Evolutionary conservation across 1,140 invertebrate species (phyloP).

Genomic region (Drosophila punjabiensis): DNA sequence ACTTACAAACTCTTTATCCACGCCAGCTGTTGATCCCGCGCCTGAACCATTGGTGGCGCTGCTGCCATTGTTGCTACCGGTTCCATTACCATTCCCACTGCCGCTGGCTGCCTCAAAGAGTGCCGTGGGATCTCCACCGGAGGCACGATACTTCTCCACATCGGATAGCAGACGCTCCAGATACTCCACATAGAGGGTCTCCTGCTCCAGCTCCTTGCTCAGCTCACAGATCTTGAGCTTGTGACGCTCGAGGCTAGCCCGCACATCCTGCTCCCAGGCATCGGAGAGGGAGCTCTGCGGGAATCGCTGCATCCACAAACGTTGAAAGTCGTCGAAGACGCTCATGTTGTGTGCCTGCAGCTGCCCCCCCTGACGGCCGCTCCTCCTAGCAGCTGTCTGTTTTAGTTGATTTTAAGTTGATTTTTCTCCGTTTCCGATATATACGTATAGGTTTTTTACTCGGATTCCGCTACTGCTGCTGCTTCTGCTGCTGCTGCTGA

Average conservation of each 20-base stretch:
- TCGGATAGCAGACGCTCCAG: constrained; percentile 92
- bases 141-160: constrained; percentile 90
- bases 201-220: constrained; percentile 94
- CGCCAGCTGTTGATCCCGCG: constrained; percentile 22
- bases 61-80: constrained; percentile 12
- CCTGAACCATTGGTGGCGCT: constrained; percentile 46
- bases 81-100: constrained; percentile 16
- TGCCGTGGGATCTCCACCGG: constrained; percentile 86
- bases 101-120: constrained; percentile 80
- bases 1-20: constrained; percentile 77
- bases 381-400: constrained; percentile 4
- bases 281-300: constrained; percentile 94
- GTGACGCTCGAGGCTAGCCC: constrained; percentile 94
- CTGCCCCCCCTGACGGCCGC: constrained; percentile 14
- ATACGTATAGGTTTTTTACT: constrained; percentile 6
- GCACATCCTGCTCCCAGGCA: constrained; percentile 96
- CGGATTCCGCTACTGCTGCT: constrained; percentile 1
- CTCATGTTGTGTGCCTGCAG: constrained; percentile 88
- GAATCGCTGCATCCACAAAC: constrained; percentile 95
- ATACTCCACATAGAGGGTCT: constrained; percentile 96
- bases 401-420: constrained; percentile 11
- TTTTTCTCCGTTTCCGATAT: constrained; percentile 5
- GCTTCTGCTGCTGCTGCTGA: constrained; percentile 10
- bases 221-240: constrained; percentile 92
- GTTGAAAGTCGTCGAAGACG: constrained; percentile 94